Percentiles rank a stretch among this genome's conserved stretches.
Conservation (phyloP, 2,113 vertebrate genomes). For the Colistium nudipinnis region DNA sequence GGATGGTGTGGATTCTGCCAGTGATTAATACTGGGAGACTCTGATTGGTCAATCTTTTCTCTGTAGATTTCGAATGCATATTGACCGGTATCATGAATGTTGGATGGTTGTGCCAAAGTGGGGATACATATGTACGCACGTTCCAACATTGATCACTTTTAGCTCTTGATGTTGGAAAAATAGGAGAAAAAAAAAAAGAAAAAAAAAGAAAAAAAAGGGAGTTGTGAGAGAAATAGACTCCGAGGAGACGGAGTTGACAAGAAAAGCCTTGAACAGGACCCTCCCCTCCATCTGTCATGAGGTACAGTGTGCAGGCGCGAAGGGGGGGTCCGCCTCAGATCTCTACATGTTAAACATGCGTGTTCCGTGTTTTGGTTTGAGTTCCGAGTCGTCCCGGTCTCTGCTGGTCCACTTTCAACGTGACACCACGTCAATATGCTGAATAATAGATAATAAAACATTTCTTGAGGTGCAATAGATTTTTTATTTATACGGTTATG, state of each 20-base stretch:
- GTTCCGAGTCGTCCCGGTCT: conserved; percentile 46
- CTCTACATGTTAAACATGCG: conserved; percentile 25
- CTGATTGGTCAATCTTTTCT: not conserved
- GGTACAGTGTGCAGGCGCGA: conserved; percentile 19
- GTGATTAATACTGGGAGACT: conserved; percentile 27
- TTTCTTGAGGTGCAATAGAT: no score
- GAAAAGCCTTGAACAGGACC: conserved; percentile 5
- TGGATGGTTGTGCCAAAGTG: not conserved
- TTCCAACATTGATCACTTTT: not conserved
- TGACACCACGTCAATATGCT: conserved; percentile 12
- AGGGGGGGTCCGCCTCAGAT: conserved; percentile 26
- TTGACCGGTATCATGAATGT: not conserved
- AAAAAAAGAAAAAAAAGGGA: no score
- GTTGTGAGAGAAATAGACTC: conserved; percentile 1
- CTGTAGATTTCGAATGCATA: not conserved
- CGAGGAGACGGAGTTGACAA: not conserved
- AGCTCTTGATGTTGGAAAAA: no score
- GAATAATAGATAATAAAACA: no score
- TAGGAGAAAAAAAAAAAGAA: no score
- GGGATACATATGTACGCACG: no score
- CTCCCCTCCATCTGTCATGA: conserved; percentile 14
- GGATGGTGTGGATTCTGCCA: conserved; percentile 4
- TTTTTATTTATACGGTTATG: no score
- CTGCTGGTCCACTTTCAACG: conserved; percentile 61
- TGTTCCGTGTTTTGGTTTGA: conserved; percentile 16